Evolutionary conservation across 2,797 vertebrate species (phyloP), one percentile per base, ranked within the genome.

Genomic region (Florisuga fusca): DNA sequence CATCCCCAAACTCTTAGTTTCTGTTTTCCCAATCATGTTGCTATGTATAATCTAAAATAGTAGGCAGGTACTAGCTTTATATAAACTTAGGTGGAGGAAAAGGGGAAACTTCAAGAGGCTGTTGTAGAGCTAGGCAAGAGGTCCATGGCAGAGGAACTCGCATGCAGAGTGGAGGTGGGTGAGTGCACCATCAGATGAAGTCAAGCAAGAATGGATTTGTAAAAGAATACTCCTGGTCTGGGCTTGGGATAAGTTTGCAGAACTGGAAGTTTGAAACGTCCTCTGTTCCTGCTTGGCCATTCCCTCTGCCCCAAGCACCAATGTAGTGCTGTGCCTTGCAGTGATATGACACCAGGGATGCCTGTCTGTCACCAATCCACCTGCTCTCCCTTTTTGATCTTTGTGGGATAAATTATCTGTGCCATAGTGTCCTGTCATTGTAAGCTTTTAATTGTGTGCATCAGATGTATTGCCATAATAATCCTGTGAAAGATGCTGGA

Each of bases 21-120:
- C 87, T 94, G 75, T 96, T 95, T 96, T 87, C 73, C 63, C 10
- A 1, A 77, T 90, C 81, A 20, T 18, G 91, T 95, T 96, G 94
- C 96, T 95, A 85, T 87, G 90, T 78, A 63, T 89, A 43, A 71
- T 45, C 81, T 81, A 46, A 94, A 90, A 68, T 67, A 84, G 84
- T 74, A 84, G 59, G 80, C 75, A 75, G 81, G 36, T 83, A 68
- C 66, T 16, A 53, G 51, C 23, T 94, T 94, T 90, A 10, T 85
- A 26, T 48, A 87, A 88, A 13, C 63, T 76, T 77, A 64, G 62
- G 46, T 59, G 55, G 38, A 89, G 15, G 51, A 79, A 78, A 23
- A 21, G 15, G 20, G n/a, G 25, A 33, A 62, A 59, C 15, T 68
- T 72, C 7, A 0, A 12, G 63, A 43, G 43, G 26, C 21, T 77